A percentile compares a stretch with the other conserved stretches of the same genome.
Conservation (phyloP, 2,113 vertebrate genomes). For the Halcyon senegalensis region DNA sequence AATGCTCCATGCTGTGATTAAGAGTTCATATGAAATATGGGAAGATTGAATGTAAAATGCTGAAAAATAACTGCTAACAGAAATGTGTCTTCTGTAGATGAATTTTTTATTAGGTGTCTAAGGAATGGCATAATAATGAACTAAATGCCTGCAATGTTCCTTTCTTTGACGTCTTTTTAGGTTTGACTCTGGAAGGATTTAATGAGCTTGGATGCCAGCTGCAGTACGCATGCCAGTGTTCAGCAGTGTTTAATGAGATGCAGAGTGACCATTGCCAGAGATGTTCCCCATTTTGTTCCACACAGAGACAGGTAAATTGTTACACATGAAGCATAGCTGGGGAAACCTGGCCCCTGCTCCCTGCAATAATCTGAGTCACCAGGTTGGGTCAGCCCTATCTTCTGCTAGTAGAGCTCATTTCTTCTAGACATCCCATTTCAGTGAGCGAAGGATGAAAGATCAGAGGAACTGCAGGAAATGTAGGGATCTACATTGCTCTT, state of each 20-base stretch:
- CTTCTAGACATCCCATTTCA: background rate
- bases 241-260: background rate
- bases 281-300: background rate
- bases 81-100: slow-evolving; percentile 7
- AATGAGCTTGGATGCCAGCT: background rate
- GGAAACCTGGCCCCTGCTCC: background rate
- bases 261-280: background rate
- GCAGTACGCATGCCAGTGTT: background rate
- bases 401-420: background rate
- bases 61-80: slow-evolving; percentile 4
- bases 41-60: background rate
- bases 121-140: slow-evolving; percentile 11
- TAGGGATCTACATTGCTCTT: background rate
- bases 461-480: background rate
- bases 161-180: background rate
- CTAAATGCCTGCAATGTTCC: background rate
- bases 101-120: slow-evolving; percentile 19
- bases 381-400: background rate
- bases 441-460: background rate
- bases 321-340: background rate
- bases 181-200: slow-evolving; percentile 1
- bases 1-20: background rate
- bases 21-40: background rate
- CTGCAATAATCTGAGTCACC: background rate
- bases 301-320: background rate